Evolutionary conservation across 2,113 vertebrate species (phyloP), one percentile per base, ranked within the genome.

Genomic region (Pedionomus torquatus): DNA sequence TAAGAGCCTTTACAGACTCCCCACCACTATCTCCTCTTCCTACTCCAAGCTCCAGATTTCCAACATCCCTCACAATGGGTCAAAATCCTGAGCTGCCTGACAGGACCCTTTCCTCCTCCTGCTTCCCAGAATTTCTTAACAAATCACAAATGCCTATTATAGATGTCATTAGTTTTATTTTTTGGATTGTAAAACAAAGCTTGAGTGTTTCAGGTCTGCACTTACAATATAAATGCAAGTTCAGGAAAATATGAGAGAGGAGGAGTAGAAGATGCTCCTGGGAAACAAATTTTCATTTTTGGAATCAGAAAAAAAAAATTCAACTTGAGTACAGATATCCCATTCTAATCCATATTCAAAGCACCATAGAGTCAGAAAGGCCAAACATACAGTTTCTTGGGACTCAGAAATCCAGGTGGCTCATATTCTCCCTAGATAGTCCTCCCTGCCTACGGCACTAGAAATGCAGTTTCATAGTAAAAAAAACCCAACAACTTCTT

Each of bases 1-100:
- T 0, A 18, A 74, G 13, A 60, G 28, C 20, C 69, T 52, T 31
- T 5, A 43, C 23, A 24, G 31, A 28, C 24, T n/a, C 3, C 7
- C 19, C 25, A 2, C 2, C 31, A 31, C 11, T 21, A 26, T 5
- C 35, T 66, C 28, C 10, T 18, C 28, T 71, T 49, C 51, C 21
- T 77, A 57, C 33, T n/a, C 63, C 17, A 49, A 28, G 17, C 63
- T 93, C 24, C 35, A 19, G 1, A 8, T n/a, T 20, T 57, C 46
- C 18, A 46, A 16, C 17, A 20, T 26, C 23, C 20, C 14, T 37
- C 35, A 39, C 24, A 60, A 61, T 0, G 0, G 25, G 15, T n/a
- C 11, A 31, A 58, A 44, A 16, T 12, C 41, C 16, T 17, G 8
- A 84, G 10, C 28, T 55, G 13, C 8, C 16, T 44, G 24, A 39